Conservation (phyloP, 2,888 invertebrate genomes). For the Anticlea derivata region DNA sequence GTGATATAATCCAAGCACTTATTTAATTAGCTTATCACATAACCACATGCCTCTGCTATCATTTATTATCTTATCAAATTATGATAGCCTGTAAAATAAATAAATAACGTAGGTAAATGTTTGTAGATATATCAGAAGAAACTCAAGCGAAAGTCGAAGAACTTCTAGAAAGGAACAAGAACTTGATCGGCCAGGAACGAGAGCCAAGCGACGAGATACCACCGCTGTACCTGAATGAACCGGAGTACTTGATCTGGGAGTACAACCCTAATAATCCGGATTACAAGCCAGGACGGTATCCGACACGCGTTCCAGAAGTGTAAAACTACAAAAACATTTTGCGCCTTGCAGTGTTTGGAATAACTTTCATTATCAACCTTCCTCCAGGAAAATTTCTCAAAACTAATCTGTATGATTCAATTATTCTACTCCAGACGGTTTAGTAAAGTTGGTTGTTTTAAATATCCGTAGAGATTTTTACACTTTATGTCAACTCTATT, state of each 20-base stretch:
- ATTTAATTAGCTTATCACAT: neutral
- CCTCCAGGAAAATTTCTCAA: no score
- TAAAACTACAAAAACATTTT: constrained; percentile 35
- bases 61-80: constrained; percentile 3
- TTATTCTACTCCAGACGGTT: no score
- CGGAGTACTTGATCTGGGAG: constrained; percentile 79
- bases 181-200: constrained; percentile 59
- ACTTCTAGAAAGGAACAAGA: constrained; percentile 73
- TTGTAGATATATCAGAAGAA: constrained; percentile 70
- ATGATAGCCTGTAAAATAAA: neutral
- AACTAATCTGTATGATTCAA: no score
- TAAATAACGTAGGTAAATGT: neutral
- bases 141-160: constrained; percentile 70
- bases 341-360: neutral
- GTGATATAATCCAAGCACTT: neutral
- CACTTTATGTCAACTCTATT: no score
- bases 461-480: no score
- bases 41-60: neutral
- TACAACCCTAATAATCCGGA: constrained; percentile 78
- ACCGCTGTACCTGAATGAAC: constrained; percentile 74
- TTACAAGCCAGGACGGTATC: constrained; percentile 71
- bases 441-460: no score
- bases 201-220: constrained; percentile 75
- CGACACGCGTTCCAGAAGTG: constrained; percentile 65
- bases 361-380: neutral